phyloP scores from a whole-genome alignment of 2,888 invertebrate species.

The Drosophila mimetica region DNA sequence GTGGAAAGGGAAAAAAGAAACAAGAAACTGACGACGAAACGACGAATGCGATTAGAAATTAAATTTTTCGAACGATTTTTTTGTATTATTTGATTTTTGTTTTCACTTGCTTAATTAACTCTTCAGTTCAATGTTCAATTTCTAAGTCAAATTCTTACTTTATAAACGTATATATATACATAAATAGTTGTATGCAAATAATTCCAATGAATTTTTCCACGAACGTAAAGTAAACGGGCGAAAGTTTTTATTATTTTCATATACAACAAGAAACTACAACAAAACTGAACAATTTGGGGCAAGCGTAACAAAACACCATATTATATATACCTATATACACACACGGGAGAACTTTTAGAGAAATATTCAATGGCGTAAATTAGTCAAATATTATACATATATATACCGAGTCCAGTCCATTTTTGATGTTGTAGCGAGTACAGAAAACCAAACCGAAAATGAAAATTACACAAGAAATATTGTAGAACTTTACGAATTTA shows the following conservation, averaged over 20 bases:
- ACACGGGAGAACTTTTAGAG: constrained; percentile 61
- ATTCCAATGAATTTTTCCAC: constrained; percentile 60
- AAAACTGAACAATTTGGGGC: constrained; percentile 44
- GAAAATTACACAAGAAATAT: constrained; percentile 23
- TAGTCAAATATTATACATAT: constrained; percentile 38
- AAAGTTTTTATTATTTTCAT: constrained; percentile 16
- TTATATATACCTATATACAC: constrained; percentile 45
- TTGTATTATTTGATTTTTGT: constrained; percentile 47
- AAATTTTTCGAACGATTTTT: constrained; percentile 49
- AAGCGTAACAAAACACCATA: constrained; percentile 47
- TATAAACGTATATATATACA: constrained; percentile 20
- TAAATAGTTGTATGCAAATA: constrained; percentile 45
- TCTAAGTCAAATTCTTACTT: constrained; percentile 73
- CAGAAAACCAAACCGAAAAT: constrained; percentile 5
- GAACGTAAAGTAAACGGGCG: constrained; percentile 15
- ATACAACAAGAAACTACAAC: constrained; percentile 13
- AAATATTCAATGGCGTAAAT: constrained; percentile 57
- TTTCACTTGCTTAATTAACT: constrained; percentile 29
- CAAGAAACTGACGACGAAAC: constrained; percentile 8
- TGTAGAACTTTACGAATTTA: constrained; percentile 67
- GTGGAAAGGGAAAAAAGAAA: constrained; percentile 13
- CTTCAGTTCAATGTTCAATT: constrained; percentile 63
- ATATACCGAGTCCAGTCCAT: constrained; percentile 61
- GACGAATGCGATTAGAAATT: constrained; percentile 40
- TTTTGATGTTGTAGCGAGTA: constrained; percentile 67